Base-by-base conservation (phyloP, 1,140 invertebrate species). In the Thrips palmi region DNA sequence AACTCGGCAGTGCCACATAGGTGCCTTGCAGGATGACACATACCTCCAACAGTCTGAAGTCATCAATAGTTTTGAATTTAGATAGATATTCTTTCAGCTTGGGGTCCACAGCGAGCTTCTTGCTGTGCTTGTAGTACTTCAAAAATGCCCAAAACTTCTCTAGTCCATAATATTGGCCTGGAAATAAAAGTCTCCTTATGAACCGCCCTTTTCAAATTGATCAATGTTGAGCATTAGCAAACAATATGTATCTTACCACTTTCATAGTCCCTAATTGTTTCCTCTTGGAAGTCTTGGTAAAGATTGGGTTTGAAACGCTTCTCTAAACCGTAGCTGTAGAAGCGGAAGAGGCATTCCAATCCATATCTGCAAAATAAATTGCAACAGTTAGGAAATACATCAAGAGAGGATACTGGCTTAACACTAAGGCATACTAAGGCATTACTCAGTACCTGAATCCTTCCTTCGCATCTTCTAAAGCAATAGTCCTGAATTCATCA, bases 91-190 rank as follows among this genome's bases (percentile, higher is more conserved):
- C 76, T 41, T 74, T 67, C 27, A 98, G 60, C 49, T 75, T 74
- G 4, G 78, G 63, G 47, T 87, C 73, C 15, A 97, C 78, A 39
- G 81, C 71, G 18, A 97, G 63, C 38, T 75, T 72, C 19, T 60
- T 62, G 12, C 76, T 70, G 47, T 82, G 71, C 55, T 82, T 87
- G 58, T 86, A 89, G 63, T 88, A 91, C 58, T 96, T 96, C 4
- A 93, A 61, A 65, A 97, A 97, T 28, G 92, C 91, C 88, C 92
- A 97, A 60, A 97, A 98, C 58, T 98, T 98, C 62, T 98, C 94
- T 31, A 98, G 61, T 27, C 93, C 94, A 64, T 97, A 98, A 14
- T 97, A 62, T 63, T 97, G 88, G 59, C 88, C 85, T 87, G 55
- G n/a, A 60, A 52, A 6, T 33, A 45, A 42, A 45, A 51, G 42